Base-by-base conservation (phyloP, 2,113 vertebrate species). In the Oncorhynchus clarkii region DNA sequence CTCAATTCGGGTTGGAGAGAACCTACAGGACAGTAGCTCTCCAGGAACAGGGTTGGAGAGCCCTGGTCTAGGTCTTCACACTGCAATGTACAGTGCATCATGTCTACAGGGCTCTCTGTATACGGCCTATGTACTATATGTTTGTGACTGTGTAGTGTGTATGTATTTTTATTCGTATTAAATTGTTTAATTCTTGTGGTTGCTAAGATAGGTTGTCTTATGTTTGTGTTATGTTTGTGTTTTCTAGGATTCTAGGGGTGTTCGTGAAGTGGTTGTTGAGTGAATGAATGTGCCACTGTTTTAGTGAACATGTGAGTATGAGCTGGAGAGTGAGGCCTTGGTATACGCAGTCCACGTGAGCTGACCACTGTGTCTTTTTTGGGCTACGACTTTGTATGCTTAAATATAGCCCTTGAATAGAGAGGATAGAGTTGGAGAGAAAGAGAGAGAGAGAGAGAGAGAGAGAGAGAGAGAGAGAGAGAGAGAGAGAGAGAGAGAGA, bases 321-420 rank as follows among this genome's bases (percentile, higher is more conserved):
- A 24, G n/a, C 11, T 11, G 5, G 45, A 12, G 70, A 45, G 20
- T 22, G 31, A 45, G 34, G 31, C 29, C 39, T 13, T 11, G 8
- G 18, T 27, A 72, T 71, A 78, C 49, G 49, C 3, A 75, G 75
- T 78, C 79, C 79, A 82, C 34, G 18, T 84, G 83, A 88, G 80
- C 73, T 80, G 82, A 85, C 78, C 84, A 70, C 76, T 54, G 16
- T 69, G 75, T 86, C 77, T 88, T 86, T 89, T 80, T 75, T 82
- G 78, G 82, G 78, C 78, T 82, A 79, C 16, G 68, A 85, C 86
- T 88, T 81, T 85, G 78, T 79, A 70, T 87, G 82, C 59, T 87
- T 91, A 91, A 89, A 90, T 88, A 84, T 90, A 92, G 78, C 79
- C 79, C 67, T 62, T 4, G 12, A 5, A 26, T 16, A 72, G 66